Evolutionary conservation across 1,140 invertebrate species (phyloP).

Genomic region (Apocrypta bakeri): DNA sequence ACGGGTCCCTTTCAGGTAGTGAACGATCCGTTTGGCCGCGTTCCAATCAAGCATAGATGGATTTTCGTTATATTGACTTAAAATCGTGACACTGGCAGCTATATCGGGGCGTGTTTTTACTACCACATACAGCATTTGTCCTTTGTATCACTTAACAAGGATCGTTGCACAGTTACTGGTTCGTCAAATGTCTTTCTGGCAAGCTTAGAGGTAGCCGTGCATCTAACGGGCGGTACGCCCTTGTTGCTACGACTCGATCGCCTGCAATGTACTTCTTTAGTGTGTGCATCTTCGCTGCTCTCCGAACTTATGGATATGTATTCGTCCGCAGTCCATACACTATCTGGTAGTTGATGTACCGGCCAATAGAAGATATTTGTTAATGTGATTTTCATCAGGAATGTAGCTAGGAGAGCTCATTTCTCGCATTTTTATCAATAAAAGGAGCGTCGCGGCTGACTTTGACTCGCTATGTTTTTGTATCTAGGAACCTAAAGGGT

Average conservation of each 20-base stretch:
- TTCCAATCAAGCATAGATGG: constrained; percentile 53
- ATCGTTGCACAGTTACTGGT: too few relatives aligned
- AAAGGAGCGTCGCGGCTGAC: constrained; percentile 6
- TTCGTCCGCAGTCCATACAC: background rate
- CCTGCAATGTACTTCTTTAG: background rate
- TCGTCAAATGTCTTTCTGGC: background rate
- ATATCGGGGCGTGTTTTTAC: constrained; percentile 65
- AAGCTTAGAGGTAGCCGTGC: background rate
- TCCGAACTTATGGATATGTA: background rate
- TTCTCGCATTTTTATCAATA: background rate
- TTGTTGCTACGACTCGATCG: background rate
- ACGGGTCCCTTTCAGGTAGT: constrained; percentile 58
- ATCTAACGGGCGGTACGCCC: constrained; percentile 3
- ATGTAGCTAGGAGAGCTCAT: background rate
- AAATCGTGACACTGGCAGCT: constrained; percentile 61
- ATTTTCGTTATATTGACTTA: constrained; percentile 57
- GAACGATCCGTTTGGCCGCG: constrained; percentile 54
- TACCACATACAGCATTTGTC: constrained; percentile 59
- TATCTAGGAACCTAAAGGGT: background rate
- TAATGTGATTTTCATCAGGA: background rate
- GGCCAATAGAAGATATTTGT: background rate
- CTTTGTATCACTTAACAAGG: too few relatives aligned
- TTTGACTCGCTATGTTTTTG: background rate
- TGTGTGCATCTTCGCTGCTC: too few relatives aligned
- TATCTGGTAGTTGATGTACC: too few relatives aligned